Percentiles rank a stretch among this genome's conserved stretches.
Evolutionary conservation across 2,113 vertebrate species (phyloP).

Genomic region (Gymnarchus niloticus): DNA sequence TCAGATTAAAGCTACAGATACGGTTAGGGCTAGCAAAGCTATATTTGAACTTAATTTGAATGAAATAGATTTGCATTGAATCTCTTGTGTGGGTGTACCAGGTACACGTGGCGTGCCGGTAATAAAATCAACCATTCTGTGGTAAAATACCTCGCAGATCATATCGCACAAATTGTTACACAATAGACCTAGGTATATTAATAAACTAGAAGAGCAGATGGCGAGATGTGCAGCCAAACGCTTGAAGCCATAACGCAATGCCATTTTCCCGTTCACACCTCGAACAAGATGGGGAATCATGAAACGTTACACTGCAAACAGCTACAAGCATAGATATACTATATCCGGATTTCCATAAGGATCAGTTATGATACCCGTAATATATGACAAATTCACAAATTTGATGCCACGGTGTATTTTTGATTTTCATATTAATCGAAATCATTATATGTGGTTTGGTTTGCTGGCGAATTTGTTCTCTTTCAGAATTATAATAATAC

Average conservation of each 20-base stretch:
- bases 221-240: background rate
- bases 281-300: background rate
- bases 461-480: background rate
- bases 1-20: background rate
- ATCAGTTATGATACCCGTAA: background rate
- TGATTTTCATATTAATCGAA: slow-evolving; percentile 8
- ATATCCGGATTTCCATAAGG: background rate
- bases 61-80: background rate
- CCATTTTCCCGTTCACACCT: background rate
- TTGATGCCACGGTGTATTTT: background rate
- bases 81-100: background rate
- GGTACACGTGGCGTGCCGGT: background rate
- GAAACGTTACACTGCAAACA: background rate
- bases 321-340: background rate
- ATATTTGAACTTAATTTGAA: background rate
- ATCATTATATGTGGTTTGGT: slow-evolving; percentile 18
- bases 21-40: background rate
- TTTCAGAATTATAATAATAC: background rate
- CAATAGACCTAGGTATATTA: background rate
- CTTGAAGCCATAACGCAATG: background rate
- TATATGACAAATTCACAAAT: background rate
- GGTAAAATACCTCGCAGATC: background rate
- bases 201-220: background rate
- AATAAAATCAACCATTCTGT: background rate
- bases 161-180: background rate